phyloP scores from a whole-genome alignment of 2,797 vertebrate genomes.

The Siniperca undulata region DNA sequence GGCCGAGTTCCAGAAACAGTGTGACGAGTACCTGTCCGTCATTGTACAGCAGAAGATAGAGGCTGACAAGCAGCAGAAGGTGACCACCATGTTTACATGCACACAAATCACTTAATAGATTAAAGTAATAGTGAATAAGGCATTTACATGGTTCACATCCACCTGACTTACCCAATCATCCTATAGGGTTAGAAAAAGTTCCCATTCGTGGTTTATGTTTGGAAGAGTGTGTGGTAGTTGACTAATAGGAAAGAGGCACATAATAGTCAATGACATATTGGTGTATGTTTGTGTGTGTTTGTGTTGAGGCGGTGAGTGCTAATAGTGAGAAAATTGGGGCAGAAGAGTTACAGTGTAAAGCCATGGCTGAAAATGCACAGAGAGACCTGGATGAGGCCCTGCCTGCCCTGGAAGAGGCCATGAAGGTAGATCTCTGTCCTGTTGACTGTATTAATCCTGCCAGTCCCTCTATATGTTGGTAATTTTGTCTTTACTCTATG shows the following conservation, averaged over 20 bases:
- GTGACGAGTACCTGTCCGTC: conserved; percentile 89
- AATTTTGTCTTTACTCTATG: background rate
- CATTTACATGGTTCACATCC: background rate
- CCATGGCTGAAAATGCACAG: conserved; percentile 91
- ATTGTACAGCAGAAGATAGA: conserved; percentile 91
- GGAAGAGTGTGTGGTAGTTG: background rate
- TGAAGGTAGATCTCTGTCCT: conserved; percentile 84
- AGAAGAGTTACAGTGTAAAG: conserved; percentile 91
- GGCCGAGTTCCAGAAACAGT: conserved; percentile 90
- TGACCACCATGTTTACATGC: conserved; percentile 41
- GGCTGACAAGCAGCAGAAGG: conserved; percentile 91
- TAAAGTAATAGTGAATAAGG: background rate
- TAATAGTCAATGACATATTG: background rate
- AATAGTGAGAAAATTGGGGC: conserved; percentile 90
- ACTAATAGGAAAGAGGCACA: background rate
- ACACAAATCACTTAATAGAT: background rate
- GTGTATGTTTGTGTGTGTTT: conserved; percentile 31
- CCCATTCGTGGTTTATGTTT: background rate
- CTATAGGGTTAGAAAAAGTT: background rate
- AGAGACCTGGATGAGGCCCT: conserved; percentile 91
- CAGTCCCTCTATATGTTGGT: background rate
- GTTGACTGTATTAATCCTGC: background rate
- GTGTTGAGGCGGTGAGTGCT: conserved; percentile 87
- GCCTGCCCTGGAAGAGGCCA: conserved; percentile 92
- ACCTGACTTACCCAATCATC: background rate